A percentile compares a stretch with the other conserved stretches of the same genome.
Conservation (phyloP, 2,797 vertebrate species). For the Salmo trutta region DNA sequence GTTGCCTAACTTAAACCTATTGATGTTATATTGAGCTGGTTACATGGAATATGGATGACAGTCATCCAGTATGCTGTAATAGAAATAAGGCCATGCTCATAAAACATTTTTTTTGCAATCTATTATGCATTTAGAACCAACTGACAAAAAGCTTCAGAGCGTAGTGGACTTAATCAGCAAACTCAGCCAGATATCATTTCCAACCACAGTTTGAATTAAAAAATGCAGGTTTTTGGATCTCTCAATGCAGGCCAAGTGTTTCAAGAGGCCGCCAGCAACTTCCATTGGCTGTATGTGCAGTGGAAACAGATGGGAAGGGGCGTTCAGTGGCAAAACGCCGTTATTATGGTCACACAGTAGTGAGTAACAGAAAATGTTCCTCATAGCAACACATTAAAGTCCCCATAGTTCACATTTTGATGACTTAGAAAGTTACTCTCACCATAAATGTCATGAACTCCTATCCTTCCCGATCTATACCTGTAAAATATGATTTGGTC, state of each 20-base stretch:
- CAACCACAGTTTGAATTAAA: slow-evolving; percentile 44
- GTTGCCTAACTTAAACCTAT: too few species aligned
- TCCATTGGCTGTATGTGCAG: slow-evolving; percentile 37
- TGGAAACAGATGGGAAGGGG: slow-evolving; percentile 62
- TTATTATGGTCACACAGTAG: slow-evolving; percentile 51
- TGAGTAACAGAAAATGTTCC: slow-evolving; percentile 53
- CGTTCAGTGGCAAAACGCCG: slow-evolving; percentile 45
- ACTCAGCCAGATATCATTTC: slow-evolving; percentile 52
- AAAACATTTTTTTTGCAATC: not conserved
- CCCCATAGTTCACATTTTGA: slow-evolving; percentile 21
- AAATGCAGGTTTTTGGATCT: slow-evolving; percentile 51
- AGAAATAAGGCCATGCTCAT: not conserved
- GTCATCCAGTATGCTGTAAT: too few species aligned
- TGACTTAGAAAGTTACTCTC: too few species aligned
- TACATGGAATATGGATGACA: too few species aligned
- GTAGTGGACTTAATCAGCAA: slow-evolving; percentile 42
- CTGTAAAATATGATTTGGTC: too few species aligned
- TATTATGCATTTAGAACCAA: slow-evolving; percentile 45
- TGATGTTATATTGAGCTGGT: too few species aligned
- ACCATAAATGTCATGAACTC: too few species aligned
- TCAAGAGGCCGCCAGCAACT: slow-evolving; percentile 48
- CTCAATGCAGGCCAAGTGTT: slow-evolving; percentile 40
- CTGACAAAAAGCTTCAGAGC: slow-evolving; percentile 39
- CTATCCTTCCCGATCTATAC: too few species aligned
- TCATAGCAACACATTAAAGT: slow-evolving; percentile 27